phyloP scores from a whole-genome alignment of 2,113 vertebrate genomes.

The Bufo gargarizans region DNA sequence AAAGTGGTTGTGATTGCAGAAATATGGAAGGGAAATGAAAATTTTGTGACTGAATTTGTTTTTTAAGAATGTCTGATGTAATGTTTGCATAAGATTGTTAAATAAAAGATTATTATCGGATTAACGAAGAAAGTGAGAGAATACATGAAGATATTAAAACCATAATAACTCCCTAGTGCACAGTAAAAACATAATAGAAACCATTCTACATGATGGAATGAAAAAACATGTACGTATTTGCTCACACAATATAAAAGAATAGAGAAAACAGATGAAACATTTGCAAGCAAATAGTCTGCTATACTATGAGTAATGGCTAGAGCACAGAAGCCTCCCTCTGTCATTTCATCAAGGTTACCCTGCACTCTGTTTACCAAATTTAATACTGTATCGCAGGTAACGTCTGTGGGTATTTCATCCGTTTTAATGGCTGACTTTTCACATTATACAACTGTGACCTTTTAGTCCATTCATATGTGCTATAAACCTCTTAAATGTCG shows the following conservation, averaged over 20 bases:
- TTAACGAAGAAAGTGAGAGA: slow-evolving; percentile 3
- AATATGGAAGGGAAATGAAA: neutral
- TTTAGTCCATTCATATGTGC: slow-evolving; percentile 56
- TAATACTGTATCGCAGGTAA: neutral
- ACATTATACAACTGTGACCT: slow-evolving; percentile 57
- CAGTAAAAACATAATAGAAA: neutral
- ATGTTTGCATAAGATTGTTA: neutral
- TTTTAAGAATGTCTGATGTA: neutral
- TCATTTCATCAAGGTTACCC: slow-evolving; percentile 2
- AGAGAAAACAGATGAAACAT: neutral
- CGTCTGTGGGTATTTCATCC: slow-evolving; percentile 13
- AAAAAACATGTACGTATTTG: neutral
- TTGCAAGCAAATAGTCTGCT: neutral
- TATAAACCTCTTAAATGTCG: slow-evolving; percentile 58
- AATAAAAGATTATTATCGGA: slow-evolving; percentile 21
- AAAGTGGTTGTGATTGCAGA: neutral
- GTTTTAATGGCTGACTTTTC: slow-evolving; percentile 43
- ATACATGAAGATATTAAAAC: neutral
- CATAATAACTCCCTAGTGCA: slow-evolving; percentile 1
- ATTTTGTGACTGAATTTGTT: neutral
- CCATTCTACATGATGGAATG: neutral
- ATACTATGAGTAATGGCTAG: neutral
- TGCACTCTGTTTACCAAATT: slow-evolving; percentile 20
- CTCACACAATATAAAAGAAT: neutral
- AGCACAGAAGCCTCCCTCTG: neutral